Evolutionary conservation across 1,140 invertebrate genomes (phyloP).

Genomic region (Heliconius hermathena): DNA sequence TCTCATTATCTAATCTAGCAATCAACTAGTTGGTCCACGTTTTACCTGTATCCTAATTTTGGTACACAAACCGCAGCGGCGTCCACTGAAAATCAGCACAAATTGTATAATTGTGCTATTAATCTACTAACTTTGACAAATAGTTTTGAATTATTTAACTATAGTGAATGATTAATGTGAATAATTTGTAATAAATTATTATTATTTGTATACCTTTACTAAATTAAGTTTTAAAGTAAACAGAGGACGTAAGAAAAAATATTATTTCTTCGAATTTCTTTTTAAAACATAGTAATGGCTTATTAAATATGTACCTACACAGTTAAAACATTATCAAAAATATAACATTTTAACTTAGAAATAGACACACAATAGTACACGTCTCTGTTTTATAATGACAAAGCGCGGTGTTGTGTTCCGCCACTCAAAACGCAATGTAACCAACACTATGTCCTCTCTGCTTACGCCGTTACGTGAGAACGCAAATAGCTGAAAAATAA

Average conservation of each 20-base stretch:
- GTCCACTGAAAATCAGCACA: constrained; percentile 37
- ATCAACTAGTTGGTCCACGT: constrained; percentile 40
- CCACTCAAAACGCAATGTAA: too few species aligned
- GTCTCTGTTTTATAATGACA: too few species aligned
- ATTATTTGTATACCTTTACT: neutral
- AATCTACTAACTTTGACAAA: constrained; percentile 8
- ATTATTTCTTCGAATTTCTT: too few species aligned
- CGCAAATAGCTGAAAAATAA: neutral
- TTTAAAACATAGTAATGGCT: too few species aligned
- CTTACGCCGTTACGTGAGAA: neutral
- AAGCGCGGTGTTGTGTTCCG: too few species aligned
- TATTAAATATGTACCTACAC: too few species aligned
- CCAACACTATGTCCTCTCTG: too few species aligned
- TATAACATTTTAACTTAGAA: too few species aligned
- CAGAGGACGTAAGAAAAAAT: too few species aligned
- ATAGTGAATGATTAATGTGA: neutral
- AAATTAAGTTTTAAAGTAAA: too few species aligned
- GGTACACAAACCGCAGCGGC: constrained; percentile 38
- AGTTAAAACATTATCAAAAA: too few species aligned
- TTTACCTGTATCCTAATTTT: constrained; percentile 41
- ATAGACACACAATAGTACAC: too few species aligned
- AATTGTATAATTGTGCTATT: constrained; percentile 36
- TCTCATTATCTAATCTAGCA: constrained; percentile 39
- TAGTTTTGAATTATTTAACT: constrained; percentile 11
- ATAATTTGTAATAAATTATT: neutral